These are phyloP conservation scores for Amphimedon queenslandica DNA, from an alignment of 37 sponge, comb jelly and placozoan species.

Conservation along the genomic window DNA sequence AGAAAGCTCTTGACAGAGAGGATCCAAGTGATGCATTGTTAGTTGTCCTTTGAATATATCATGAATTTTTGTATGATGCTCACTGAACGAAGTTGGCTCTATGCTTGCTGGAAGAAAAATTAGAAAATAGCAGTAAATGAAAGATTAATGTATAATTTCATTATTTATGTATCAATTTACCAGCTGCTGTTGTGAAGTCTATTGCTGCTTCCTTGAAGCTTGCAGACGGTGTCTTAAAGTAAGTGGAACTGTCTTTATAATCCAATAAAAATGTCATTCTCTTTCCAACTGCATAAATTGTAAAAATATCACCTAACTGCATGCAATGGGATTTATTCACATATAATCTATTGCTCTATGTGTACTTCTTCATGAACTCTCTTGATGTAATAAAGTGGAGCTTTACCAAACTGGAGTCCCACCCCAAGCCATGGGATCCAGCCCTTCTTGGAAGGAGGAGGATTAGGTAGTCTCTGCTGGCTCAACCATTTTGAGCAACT, in stretches of 20 bases:
- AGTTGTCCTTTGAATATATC: conserved; percentile 56
- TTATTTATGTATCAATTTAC: conserved; percentile 9
- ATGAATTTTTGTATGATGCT: conserved; percentile 52
- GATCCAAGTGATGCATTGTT: conserved; percentile 22
- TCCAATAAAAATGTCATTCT: conserved; percentile 63
- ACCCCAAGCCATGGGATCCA: conserved; percentile 74
- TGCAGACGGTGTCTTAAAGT: conserved; percentile 37
- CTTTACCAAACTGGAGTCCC: conserved; percentile 58
- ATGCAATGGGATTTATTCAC: neutral
- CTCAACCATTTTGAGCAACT: no score
- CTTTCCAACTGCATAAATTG: conserved; percentile 76
- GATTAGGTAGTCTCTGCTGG: no score
- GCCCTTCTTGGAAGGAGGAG: conserved; percentile 47
- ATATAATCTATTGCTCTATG: neutral
- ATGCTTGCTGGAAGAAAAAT: conserved; percentile 51
- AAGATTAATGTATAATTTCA: neutral
- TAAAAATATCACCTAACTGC: conserved; percentile 62
- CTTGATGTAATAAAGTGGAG: conserved; percentile 46
- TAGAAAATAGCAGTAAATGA: neutral
- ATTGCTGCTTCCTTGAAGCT: conserved; percentile 66
- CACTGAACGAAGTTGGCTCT: conserved; percentile 32
- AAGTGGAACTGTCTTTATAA: conserved; percentile 30
- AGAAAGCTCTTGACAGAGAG: conserved; percentile 25
- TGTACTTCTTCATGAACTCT: conserved; percentile 30
- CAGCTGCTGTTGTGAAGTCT: conserved; percentile 56